Evolutionary conservation across 2,888 invertebrate species (phyloP).

Genomic region (Athalia rosae): DNA sequence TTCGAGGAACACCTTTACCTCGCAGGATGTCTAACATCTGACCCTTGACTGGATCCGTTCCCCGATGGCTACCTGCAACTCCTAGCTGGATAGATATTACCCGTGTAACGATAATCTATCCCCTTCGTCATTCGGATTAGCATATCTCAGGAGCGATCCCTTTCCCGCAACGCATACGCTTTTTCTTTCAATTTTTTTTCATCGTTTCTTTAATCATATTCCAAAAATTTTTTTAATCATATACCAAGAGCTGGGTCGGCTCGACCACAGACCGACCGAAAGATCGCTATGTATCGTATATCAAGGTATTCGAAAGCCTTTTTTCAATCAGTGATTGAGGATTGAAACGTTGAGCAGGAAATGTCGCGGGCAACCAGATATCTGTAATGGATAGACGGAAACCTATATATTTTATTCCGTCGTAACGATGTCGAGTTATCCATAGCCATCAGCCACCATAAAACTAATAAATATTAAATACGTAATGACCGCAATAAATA

Average conservation of each 20-base stretch:
- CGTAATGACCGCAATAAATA: constrained; percentile 45
- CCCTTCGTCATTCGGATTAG: too few species aligned
- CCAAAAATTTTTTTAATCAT: background rate
- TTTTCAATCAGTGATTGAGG: constrained; percentile 10
- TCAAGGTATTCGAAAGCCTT: background rate
- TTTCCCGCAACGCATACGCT: background rate
- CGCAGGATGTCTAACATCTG: background rate
- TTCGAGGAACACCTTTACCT: constrained; percentile 17
- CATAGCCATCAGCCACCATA: constrained; percentile 36
- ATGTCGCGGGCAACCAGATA: constrained; percentile 20
- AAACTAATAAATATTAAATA: constrained; percentile 45
- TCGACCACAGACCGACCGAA: background rate
- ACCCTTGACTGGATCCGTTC: background rate
- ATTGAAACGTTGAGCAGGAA: constrained; percentile 15
- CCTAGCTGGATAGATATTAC: background rate
- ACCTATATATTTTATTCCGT: constrained; percentile 37
- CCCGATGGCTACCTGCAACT: constrained; percentile 1
- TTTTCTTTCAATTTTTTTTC: background rate
- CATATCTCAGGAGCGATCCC: too few species aligned
- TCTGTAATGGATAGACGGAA: constrained; percentile 21
- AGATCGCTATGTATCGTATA: background rate
- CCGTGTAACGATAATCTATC: too few species aligned
- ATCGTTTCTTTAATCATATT: background rate
- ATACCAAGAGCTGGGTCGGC: too few species aligned
- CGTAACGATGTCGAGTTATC: constrained; percentile 39